Conservation (phyloP, 2,797 vertebrate genomes). For the Lepus oiostolus region DNA sequence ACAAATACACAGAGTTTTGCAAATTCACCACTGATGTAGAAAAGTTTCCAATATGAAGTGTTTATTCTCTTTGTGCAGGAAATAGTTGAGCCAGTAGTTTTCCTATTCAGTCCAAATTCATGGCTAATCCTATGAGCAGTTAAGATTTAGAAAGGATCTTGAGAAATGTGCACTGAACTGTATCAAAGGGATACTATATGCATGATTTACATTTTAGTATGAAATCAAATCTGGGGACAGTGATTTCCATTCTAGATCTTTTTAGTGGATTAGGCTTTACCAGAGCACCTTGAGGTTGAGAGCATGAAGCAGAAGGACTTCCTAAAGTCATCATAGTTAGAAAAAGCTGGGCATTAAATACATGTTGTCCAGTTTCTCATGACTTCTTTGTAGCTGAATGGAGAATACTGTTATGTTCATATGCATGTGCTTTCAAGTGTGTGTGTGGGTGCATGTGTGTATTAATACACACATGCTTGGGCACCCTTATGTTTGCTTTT, state of each 20-base stretch:
- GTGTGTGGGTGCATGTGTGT: not conserved
- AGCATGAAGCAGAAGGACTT: not conserved
- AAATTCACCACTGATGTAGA: not conserved
- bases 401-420: not conserved
- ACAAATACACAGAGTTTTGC: not conserved
- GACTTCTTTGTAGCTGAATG: not conserved
- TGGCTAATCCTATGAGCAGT: not conserved
- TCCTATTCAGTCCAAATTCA: slow-evolving; percentile 17
- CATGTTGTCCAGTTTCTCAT: not conserved
- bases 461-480: not conserved
- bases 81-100: slow-evolving; percentile 41
- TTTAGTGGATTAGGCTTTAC: not conserved
- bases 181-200: not conserved
- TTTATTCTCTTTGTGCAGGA: slow-evolving; percentile 23
- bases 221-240: not conserved
- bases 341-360: not conserved
- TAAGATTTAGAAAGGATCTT: not conserved
- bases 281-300: not conserved
- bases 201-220: slow-evolving; percentile 16
- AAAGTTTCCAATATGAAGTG: not conserved
- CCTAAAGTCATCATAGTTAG: not conserved
- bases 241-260: not conserved
- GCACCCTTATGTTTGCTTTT: not conserved
- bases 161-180: not conserved
- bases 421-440: no score